Base-by-base conservation (phyloP, 2,888 invertebrate species). In the Teleiodes luculella region DNA sequence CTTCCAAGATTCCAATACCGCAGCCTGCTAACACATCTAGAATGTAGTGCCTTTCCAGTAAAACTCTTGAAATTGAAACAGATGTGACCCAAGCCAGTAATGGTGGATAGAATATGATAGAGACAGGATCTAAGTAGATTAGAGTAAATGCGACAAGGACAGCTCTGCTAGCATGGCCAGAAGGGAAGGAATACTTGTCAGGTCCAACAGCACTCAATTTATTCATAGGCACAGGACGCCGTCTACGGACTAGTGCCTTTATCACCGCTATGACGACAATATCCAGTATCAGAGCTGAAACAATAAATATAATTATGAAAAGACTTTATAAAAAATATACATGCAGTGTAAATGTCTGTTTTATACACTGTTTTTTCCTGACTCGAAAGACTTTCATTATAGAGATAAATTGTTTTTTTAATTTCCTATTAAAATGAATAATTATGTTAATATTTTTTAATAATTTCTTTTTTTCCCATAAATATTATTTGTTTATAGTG, bases 181-280 rank as follows among this genome's bases (percentile, higher is more conserved):
- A 98, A 10, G 98, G 99, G 78, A 99, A 99, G 47, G 92, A 92
- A 78, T 94, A 98, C 68, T 96, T 95, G 80, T 98, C 98, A 0
- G 97, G 95, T 0, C 96, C 95, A 16, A 96, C 85, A 33, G 91
- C 91, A 57, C 94, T 81, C 62, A 94, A 91, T 74, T 96, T 95
- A 63, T 92, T 92, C 70, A 93, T 92, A 18, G 91, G 90, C 0
- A 88, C 71, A 0, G 98, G 98, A 30, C 98, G 90, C 64, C 94
- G 91, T 69, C 98, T 90, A 58, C 97, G 91, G 5, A 94, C 92
- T 52, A 92, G 78, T 0, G 97, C 94, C 84, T 98, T 98, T 10
- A 94, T 67, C 3, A 95, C 62, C 7, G 95, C 96, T 58, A 97
- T 92, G 5, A 95, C 72, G 13, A 96, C 61, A 13, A 98, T 92